A percentile compares a stretch with the other conserved stretches of the same genome.
phyloP scores from a whole-genome alignment of 2,113 vertebrate genomes.

The Puma concolor region DNA sequence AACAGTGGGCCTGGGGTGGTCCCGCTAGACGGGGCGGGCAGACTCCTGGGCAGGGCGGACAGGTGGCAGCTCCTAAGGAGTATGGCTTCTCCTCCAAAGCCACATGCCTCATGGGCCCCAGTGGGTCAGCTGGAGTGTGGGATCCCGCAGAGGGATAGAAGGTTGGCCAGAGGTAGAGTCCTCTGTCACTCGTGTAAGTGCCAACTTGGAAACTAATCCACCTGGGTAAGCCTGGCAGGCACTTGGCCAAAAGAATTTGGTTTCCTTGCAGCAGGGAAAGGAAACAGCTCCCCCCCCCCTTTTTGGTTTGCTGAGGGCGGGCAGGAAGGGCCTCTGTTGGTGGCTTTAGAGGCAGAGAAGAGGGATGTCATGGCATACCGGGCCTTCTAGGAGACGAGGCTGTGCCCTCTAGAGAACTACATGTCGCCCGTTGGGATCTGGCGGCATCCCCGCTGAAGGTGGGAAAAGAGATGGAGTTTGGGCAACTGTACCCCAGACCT shows the following conservation, averaged over 20 bases:
- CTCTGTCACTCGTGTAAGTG: not conserved
- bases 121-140: not conserved
- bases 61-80: too few relatives aligned
- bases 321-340: not conserved
- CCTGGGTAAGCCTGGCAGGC: not conserved
- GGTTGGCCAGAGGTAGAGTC: not conserved
- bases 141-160: not conserved
- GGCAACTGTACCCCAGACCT: not conserved
- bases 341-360: not conserved
- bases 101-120: fast-evolving
- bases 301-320: not conserved
- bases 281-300: not conserved
- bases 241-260: not conserved
- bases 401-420: not conserved
- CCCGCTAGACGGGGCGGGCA: too few relatives aligned
- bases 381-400: not conserved
- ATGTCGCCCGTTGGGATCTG: not conserved
- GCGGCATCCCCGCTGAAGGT: not conserved
- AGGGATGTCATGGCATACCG: fast-evolving
- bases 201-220: not conserved
- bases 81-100: not conserved
- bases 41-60: not conserved
- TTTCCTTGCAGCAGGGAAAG: not conserved
- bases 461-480: not conserved
- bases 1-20: not conserved